Conservation (phyloP, 2,797 vertebrate genomes). For the Hylomyscus alleni region DNA sequence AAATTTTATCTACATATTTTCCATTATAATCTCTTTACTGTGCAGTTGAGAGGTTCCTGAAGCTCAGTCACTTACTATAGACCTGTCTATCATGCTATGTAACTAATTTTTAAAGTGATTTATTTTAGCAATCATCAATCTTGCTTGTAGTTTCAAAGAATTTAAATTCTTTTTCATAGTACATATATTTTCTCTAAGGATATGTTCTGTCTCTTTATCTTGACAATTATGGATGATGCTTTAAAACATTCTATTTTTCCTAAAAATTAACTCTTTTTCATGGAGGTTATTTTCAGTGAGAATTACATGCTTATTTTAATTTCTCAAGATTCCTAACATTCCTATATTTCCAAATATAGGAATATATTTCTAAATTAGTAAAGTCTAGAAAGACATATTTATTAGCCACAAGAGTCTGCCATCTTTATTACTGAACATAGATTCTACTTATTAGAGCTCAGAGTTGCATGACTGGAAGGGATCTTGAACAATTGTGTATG, state of each 20-base stretch:
- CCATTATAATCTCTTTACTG: not conserved
- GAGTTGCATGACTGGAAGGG: not conserved
- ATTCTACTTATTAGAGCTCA: not conserved
- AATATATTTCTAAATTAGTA: not conserved
- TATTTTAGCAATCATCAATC: not conserved
- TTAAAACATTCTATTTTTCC: not conserved
- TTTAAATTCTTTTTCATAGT: not conserved
- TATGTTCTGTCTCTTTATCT: not conserved
- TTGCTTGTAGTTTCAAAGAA: not conserved
- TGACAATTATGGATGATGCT: not conserved
- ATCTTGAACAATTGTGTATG: accelerated
- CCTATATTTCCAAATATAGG: not conserved
- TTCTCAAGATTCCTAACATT: not conserved
- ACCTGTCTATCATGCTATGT: no score
- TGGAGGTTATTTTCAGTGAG: not conserved
- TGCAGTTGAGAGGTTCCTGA: not conserved
- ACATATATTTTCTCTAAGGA: not conserved
- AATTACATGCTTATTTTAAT: not conserved
- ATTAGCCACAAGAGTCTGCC: not conserved
- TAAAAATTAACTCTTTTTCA: not conserved
- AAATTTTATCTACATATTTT: not conserved
- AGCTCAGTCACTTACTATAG: not conserved
- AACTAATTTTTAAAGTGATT: not conserved
- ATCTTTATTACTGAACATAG: not conserved
- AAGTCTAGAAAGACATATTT: not conserved